Evolutionary conservation across 2,797 vertebrate species (phyloP), one percentile per base, ranked within the genome.

Genomic region (Sardinella longiceps): DNA sequence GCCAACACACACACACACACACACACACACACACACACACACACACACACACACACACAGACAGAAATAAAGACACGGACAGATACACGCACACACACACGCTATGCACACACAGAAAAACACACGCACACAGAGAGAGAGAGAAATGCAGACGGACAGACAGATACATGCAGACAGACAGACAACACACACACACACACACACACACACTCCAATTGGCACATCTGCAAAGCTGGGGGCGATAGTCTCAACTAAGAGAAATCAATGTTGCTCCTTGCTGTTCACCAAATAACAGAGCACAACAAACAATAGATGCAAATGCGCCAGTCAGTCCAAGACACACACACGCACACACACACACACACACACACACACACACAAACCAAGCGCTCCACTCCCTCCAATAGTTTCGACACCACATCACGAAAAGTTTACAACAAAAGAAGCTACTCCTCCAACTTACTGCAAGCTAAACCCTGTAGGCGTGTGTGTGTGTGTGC

Each of bases 401-500:
- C 18, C 20, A n/a, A n/a, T n/a, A n/a, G n/a, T n/a, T 56, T 23
- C 23, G 23, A 56, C 53, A 20, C 53, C 18, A 23, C 53, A 6
- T 5, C 53, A 5, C 20, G 3, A 23, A 56, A 56, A 56, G 53
- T 56, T 56, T 23, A 56, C 20, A 56, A 56, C 53, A 56, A 56
- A 56, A 56, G 53, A 20, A 56, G 53, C 2, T 20, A 56, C 51
- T 56, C 51, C 20, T 56, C 18, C 23, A 56, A 5, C 53, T 56
- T 20, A 56, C 53, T 56, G 53, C 53, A 56, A 20, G 53, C 53
- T 20, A 56, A 56, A 56, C 20, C 53, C 10, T 70, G 66, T 37
- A 12, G 15, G 63, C 37, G 30, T 15, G 28, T 37, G 33, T 70
- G 30, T 66, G 60, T 66, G 60, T 66, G 60, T 25, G 60, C 91